Conservation (phyloP, 2,797 vertebrate species). For the Anguilla obscura region DNA sequence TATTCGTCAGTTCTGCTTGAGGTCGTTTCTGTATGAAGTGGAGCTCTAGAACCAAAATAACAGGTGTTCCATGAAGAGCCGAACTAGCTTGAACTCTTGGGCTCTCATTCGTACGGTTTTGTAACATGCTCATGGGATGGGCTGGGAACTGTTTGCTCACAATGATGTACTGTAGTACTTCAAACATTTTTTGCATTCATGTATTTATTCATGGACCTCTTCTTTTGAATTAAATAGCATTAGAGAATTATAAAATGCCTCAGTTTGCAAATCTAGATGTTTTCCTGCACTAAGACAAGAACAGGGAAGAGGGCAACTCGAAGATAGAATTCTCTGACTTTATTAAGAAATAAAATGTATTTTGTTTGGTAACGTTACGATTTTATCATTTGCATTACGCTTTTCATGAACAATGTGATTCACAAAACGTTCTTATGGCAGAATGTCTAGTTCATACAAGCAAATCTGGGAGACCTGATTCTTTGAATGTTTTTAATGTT, state of each 20-base stretch:
- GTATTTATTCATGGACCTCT: slow-evolving; percentile 60
- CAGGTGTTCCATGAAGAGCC: neutral
- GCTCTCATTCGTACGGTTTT: slow-evolving; percentile 41
- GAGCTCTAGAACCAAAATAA: slow-evolving; percentile 1
- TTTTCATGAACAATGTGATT: neutral
- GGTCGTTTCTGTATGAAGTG: neutral
- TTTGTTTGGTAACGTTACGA: neutral
- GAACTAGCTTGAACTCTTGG: slow-evolving; percentile 28
- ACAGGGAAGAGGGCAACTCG: neutral
- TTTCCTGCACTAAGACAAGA: slow-evolving; percentile 32
- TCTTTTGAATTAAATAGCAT: slow-evolving; percentile 57
- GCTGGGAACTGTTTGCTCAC: slow-evolving; percentile 44
- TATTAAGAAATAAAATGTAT: neutral
- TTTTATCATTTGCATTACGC: neutral
- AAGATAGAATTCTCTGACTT: neutral
- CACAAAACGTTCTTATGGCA: neutral
- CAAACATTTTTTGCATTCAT: slow-evolving; percentile 60
- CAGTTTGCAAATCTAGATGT: slow-evolving; percentile 22
- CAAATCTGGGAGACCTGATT: neutral
- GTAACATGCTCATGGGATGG: slow-evolving; percentile 27
- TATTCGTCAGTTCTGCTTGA: slow-evolving; percentile 11
- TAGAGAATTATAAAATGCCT: slow-evolving; percentile 52
- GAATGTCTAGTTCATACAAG: neutral
- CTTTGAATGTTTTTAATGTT: neutral
- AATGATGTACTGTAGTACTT: slow-evolving; percentile 37